Base-by-base conservation (phyloP, 2,797 vertebrate genomes). In the Acrossocheilus wenchowensis region DNA sequence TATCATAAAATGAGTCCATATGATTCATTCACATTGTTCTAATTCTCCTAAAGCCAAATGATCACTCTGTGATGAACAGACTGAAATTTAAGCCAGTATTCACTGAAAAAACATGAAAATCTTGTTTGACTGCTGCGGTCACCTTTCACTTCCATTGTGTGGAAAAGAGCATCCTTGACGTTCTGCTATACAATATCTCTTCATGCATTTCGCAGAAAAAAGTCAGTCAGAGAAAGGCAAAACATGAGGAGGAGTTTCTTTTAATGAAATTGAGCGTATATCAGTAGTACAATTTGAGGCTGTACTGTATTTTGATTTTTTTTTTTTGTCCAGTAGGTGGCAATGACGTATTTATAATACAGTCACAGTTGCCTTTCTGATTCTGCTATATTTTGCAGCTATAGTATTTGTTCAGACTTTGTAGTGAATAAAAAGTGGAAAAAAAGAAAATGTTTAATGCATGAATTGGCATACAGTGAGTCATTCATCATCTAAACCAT, bases 301-400 rank as follows among this genome's bases (percentile, higher is more conserved):
- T 69, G 26, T 30, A 6, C 21, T 87, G 3, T 69, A 26, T 48
- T 84, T 64, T 68, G 2, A 41, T 0, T 1, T 19, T 19, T 19
- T 30, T 83, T 84, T 30, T 83, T 84, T 75, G 23, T 78, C 86
- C 86, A 86, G 66, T 84, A 86, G 71, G n/a, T 73, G 88, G 88
- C 84, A 86, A n/a, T 82, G n/a, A 54, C n/a, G 43, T 62, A 60
- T 68, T 83, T 57, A 9, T n/a, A 41, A 54, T 21, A 10, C 8
- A 23, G n/a, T 5, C 1, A 34, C 10, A n/a, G 43, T 43, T 66
- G 19, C 45, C 69, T 71, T 41, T 30, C 43, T 78, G 45, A 45
- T 77, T 81, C 11, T 50, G 6, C 7, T 45, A 45, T 41, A 41
- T 57, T n/a, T 30, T 26, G 30, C 45, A 30, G 69, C 62, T 43